A percentile compares a stretch with the other conserved stretches of the same genome.
phyloP scores from a whole-genome alignment of 2,113 vertebrate genomes.

The Tichodroma muraria region DNA sequence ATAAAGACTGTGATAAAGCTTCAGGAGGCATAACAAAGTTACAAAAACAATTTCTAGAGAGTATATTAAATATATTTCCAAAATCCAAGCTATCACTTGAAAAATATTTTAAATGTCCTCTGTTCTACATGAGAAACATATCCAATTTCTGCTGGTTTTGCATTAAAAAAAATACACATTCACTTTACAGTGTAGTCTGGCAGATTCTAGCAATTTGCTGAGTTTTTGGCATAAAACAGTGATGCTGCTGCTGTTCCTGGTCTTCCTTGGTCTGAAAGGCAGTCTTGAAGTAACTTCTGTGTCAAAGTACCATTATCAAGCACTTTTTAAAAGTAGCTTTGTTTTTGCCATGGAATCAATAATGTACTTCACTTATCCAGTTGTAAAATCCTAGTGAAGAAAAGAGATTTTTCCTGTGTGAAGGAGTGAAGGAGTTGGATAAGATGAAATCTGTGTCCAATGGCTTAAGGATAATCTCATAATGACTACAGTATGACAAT shows the following conservation, averaged over 20 bases:
- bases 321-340: neutral
- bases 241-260: neutral
- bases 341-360: neutral
- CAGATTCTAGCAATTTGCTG: neutral
- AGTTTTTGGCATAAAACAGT: neutral
- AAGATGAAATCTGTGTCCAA: neutral
- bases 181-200: neutral
- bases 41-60: neutral
- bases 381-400: neutral
- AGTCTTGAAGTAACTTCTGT: neutral
- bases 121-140: neutral
- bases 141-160: neutral
- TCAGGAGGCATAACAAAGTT: neutral
- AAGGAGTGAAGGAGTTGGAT: neutral
- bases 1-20: neutral
- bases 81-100: neutral
- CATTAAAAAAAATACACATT: neutral
- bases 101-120: neutral
- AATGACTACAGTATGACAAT: neutral
- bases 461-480: neutral
- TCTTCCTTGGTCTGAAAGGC: neutral
- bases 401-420: neutral
- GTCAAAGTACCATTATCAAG: neutral
- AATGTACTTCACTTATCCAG: neutral
- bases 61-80: neutral